Evolutionary conservation across 2,888 invertebrate species (phyloP).

Genomic region (Petrophora chlorosata): DNA sequence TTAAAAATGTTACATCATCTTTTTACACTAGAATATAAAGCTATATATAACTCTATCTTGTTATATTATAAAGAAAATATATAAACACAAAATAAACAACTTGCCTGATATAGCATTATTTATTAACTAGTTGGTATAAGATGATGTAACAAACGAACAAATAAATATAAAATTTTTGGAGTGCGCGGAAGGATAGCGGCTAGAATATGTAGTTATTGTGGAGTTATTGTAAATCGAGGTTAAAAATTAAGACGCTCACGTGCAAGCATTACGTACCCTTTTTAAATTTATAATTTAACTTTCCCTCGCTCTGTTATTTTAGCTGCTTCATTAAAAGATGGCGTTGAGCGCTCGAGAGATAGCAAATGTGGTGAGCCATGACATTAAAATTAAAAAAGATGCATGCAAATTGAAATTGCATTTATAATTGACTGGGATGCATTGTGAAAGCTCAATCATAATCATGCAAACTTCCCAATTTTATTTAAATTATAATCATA

Average conservation of each 20-base stretch:
- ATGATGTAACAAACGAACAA: constrained; percentile 16
- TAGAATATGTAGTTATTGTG: constrained; percentile 31
- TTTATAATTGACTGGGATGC: background rate
- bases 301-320: background rate
- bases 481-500: background rate
- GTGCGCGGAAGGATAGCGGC: constrained; percentile 21
- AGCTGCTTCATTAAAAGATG: constrained; percentile 3
- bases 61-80: background rate
- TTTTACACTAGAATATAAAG: background rate
- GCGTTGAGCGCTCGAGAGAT: background rate
- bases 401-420: background rate
- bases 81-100: background rate
- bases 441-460: constrained; percentile 3
- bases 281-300: background rate
- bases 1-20: constrained; percentile 20
- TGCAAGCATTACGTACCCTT: constrained; percentile 8
- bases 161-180: constrained; percentile 8
- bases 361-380: background rate
- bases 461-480: background rate
- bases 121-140: constrained; percentile 3
- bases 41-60: background rate
- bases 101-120: constrained; percentile 4
- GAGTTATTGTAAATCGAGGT: constrained; percentile 16
- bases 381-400: background rate
- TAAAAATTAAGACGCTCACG: constrained; percentile 13